Evolutionary conservation across 1,140 invertebrate genomes (phyloP), one percentile per base, ranked within the genome.

Genomic region (Drosophila sulfurigaster): DNA sequence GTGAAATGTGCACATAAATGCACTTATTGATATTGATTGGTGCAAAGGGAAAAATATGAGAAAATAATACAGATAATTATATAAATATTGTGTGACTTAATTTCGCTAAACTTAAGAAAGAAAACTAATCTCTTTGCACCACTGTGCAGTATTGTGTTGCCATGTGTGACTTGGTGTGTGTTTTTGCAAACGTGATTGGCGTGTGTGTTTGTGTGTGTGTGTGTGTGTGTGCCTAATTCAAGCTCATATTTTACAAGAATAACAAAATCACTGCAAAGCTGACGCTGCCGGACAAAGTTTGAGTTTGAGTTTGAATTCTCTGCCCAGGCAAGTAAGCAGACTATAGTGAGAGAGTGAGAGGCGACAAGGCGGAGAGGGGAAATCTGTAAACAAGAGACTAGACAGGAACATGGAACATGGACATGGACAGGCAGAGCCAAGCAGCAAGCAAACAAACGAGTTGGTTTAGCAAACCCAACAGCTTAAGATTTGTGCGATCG

Each of bases 191-290:
- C 16, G 41, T 69, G 65, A 57, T 60, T 69, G 71, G 54, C 57
- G 25, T 51, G 28, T 25, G 5, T 66, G 54, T 76, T 13, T 60
- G 15, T 56, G 49, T 75, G 32, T 71, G 41, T 13, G 35, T 65
- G 60, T 41, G 32, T 28, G 58, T 48, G 76, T 56, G 65, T 77
- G 69, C 79, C 82, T 86, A 81, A 86, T 85, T 81, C 66, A 72
- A 81, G 82, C 79, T 87, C 82, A 86, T 87, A 87, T 87, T 89
- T 83, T 81, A 89, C 73, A 83, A 83, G 77, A 83, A 82, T 81
- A 88, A 82, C 85, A 83, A 82, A 89, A 88, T 88, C 85, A 88
- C 80, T 83, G 80, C 79, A 86, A 67, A 60, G 65, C 68, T 77
- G 82, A 87, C 63, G 74, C 76, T 71, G 80, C 75, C 38, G 52